Conservation (phyloP, 2,113 vertebrate genomes). For the Percina caprodes region DNA sequence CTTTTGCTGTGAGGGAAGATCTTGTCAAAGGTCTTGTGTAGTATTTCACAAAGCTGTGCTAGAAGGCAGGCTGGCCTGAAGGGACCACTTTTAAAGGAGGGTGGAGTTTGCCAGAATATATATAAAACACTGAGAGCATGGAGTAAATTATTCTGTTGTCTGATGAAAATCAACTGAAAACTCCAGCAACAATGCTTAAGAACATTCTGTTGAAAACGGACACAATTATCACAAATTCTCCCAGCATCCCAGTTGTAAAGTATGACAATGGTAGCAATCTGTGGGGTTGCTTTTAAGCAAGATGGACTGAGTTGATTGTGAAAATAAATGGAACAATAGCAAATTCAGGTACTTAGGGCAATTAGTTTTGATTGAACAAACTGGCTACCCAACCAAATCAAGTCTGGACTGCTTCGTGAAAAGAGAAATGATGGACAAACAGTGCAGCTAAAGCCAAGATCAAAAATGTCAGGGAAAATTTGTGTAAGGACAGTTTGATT, state of each 20-base stretch:
- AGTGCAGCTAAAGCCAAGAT: background rate
- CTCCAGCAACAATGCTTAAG: background rate
- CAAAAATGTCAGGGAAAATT: background rate
- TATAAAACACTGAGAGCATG: background rate
- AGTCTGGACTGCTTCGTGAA: background rate
- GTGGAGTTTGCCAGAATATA: background rate
- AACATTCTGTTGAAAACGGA: background rate
- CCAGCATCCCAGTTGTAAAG: background rate
- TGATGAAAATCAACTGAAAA: slow-evolving; percentile 25
- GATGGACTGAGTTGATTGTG: background rate
- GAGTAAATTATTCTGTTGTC: background rate
- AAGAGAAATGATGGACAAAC: background rate
- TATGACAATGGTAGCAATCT: background rate
- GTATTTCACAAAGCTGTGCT: background rate
- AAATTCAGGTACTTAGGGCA: slow-evolving; percentile 2
- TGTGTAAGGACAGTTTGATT: background rate
- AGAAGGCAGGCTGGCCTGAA: background rate
- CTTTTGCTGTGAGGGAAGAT: background rate
- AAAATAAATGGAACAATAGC: background rate
- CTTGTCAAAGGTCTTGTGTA: background rate
- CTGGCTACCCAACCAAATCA: background rate
- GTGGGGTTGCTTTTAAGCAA: background rate
- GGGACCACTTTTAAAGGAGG: background rate
- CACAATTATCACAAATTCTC: background rate
- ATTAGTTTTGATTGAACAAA: background rate